These are phyloP conservation scores for Stichopus horrens DNA, from an alignment of 53 echinoderm and acorn worm species.

Conservation along the genomic window DNA sequence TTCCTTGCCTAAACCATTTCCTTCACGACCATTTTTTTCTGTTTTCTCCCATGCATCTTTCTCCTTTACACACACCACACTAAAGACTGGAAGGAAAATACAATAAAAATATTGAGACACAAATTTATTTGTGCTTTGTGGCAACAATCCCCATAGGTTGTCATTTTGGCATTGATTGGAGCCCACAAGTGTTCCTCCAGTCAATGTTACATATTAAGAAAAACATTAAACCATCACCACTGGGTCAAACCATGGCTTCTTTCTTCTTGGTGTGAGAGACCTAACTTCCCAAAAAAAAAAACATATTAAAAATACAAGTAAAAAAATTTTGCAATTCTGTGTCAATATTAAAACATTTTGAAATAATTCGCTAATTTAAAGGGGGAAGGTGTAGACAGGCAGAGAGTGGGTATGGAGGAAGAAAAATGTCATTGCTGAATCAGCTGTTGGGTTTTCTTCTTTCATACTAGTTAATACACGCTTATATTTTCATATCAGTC, in stretches of 20 bases:
- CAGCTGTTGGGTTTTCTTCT: too few relatives aligned
- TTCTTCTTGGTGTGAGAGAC: background rate
- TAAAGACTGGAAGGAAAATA: background rate
- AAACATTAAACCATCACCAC: constrained; percentile 29
- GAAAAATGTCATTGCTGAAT: too few relatives aligned
- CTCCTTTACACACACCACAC: background rate
- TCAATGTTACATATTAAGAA: constrained; percentile 26
- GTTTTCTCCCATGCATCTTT: background rate
- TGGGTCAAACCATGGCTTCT: background rate
- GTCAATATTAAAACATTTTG: constrained; percentile 3
- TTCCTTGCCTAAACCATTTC: background rate
- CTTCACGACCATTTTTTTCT: background rate
- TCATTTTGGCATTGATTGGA: constrained; percentile 31
- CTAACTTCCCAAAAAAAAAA: background rate
- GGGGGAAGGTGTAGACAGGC: background rate
- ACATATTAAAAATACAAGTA: background rate
- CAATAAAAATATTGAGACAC: constrained; percentile 14
- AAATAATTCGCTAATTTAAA: constrained; percentile 1
- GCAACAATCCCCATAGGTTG: constrained; percentile 28
- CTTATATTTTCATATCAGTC: too few relatives aligned
- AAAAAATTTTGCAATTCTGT: constrained; percentile 6
- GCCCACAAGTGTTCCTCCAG: constrained; percentile 37
- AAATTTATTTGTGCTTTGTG: constrained; percentile 39
- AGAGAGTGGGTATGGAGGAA: background rate
- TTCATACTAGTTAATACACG: too few relatives aligned